A percentile compares a stretch with the other conserved stretches of the same genome.
Conservation (phyloP, 2,888 invertebrate genomes). For the Agrochola lychnidis region DNA sequence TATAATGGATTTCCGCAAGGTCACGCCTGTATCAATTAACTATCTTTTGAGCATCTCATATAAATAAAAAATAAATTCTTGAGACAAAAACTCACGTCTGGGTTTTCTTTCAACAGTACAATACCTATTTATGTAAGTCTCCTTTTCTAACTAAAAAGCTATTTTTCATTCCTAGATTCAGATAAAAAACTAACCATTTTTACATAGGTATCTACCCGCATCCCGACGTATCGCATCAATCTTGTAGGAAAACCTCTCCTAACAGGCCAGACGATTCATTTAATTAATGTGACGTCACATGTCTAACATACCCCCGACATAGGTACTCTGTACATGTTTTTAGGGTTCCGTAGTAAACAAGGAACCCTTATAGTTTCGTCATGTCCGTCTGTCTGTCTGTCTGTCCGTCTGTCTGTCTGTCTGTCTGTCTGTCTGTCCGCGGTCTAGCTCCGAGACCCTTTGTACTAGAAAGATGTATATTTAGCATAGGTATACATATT, state of each 20-base stretch:
- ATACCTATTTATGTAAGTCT: background rate
- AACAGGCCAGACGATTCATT: conserved; percentile 8
- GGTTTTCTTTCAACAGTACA: background rate
- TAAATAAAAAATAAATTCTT: too few species aligned
- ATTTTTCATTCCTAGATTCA: conserved; percentile 2
- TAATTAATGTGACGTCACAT: conserved; percentile 41
- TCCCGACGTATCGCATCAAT: conserved; percentile 40
- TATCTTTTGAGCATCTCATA: too few species aligned
- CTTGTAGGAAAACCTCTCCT: conserved; percentile 28
- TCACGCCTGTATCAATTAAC: too few species aligned
- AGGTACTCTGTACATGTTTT: background rate
- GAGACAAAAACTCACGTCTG: background rate
- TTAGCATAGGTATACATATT: too few species aligned
- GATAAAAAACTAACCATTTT: conserved; percentile 38
- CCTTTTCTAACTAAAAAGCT: background rate
- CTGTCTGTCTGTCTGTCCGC: too few species aligned
- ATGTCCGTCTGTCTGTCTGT: too few species aligned
- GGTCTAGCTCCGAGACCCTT: too few species aligned
- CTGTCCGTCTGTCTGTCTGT: too few species aligned
- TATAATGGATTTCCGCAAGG: too few species aligned
- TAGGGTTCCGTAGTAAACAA: too few species aligned
- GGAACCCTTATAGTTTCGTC: too few species aligned
- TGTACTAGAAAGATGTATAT: too few species aligned
- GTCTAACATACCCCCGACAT: background rate
- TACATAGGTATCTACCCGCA: conserved; percentile 31